A percentile compares a stretch with the other conserved stretches of the same genome.
Conservation (phyloP, 2,113 vertebrate species). For the Nothoprocta pentlandii region DNA sequence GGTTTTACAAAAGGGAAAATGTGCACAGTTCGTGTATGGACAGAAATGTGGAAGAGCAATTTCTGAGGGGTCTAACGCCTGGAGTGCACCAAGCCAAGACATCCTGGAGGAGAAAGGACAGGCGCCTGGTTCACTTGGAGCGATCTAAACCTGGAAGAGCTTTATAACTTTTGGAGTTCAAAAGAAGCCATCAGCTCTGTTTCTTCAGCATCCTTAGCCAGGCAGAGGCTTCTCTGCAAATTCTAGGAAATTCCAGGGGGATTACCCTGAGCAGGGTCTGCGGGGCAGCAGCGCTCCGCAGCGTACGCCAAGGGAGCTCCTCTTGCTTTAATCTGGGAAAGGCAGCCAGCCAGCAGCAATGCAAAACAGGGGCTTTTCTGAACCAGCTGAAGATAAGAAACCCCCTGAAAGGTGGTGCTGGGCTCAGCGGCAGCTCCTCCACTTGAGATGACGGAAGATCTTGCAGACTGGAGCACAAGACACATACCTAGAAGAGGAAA, state of each 20-base stretch:
- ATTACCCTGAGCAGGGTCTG: background rate
- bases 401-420: background rate
- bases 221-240: background rate
- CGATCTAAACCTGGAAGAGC: background rate
- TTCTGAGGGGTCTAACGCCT: background rate
- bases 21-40: rapidly evolving
- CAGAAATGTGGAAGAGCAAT: background rate
- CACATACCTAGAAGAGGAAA: background rate
- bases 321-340: background rate
- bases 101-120: background rate
- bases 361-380: background rate
- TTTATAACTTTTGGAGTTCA: background rate
- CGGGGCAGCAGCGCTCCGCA: background rate
- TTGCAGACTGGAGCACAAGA: background rate
- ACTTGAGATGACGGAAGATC: background rate
- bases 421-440: background rate
- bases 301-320: background rate
- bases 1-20: background rate
- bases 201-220: background rate
- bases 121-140: background rate
- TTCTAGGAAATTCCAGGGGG: background rate
- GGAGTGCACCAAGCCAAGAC: background rate
- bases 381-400: background rate
- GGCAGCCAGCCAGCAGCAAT: background rate
- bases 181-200: background rate